Evolutionary conservation across 1,140 invertebrate genomes (phyloP).

Genomic region (Thrips palmi): DNA sequence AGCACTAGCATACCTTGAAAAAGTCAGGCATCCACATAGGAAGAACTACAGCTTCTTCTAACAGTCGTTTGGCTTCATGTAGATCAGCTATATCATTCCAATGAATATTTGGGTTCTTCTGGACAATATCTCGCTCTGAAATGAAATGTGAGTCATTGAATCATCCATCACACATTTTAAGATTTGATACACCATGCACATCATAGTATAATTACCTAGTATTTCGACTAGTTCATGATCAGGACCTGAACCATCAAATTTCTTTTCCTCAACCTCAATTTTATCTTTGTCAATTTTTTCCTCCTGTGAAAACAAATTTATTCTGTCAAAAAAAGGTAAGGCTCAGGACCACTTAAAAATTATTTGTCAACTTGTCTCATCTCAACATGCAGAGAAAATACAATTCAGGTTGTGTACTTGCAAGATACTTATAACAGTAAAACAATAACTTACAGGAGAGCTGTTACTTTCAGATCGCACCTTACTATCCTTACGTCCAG

Average conservation of each 20-base stretch:
- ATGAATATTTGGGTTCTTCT: constrained; percentile 90
- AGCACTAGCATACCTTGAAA: constrained; percentile 52
- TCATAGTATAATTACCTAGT: constrained; percentile 35
- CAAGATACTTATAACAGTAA: too few species aligned
- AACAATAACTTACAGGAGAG: too few species aligned
- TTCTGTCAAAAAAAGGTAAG: too few species aligned
- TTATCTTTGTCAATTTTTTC: constrained; percentile 45
- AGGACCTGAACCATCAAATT: constrained; percentile 78
- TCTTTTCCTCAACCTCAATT: constrained; percentile 50
- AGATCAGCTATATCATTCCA: constrained; percentile 98
- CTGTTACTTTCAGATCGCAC: too few species aligned
- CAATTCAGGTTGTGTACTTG: too few species aligned
- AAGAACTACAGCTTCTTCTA: constrained; percentile 95
- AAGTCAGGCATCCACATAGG: constrained; percentile 98
- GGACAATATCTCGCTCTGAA: constrained; percentile 88
- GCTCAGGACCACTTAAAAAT: too few species aligned
- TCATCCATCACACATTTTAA: not conserved
- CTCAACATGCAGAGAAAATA: too few species aligned
- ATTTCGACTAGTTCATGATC: constrained; percentile 91
- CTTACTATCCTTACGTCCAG: too few species aligned
- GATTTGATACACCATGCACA: constrained; percentile 4
- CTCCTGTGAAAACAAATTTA: constrained; percentile 16
- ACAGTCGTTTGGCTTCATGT: constrained; percentile 77
- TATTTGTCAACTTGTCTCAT: too few species aligned
- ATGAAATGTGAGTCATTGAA: constrained; percentile 16